These are phyloP conservation scores for Platycnemis pennipes DNA, from an alignment of 2,888 invertebrate genomes.

Conservation along the genomic window DNA sequence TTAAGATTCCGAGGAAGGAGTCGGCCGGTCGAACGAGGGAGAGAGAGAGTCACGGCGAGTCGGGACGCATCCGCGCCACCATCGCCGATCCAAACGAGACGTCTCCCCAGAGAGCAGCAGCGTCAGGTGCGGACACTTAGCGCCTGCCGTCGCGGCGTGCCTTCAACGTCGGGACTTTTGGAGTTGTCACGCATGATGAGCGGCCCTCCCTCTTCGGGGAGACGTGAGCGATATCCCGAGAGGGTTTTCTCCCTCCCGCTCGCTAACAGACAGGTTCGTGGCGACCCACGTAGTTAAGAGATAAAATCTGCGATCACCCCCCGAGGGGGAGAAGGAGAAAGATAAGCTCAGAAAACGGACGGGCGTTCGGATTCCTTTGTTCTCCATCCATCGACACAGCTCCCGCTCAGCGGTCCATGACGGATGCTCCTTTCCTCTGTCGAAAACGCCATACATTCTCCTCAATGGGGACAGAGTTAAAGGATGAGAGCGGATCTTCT, in stretches of 20 bases:
- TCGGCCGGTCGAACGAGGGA: neutral
- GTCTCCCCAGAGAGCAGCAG: no score
- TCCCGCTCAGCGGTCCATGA: neutral
- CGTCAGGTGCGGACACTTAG: no score
- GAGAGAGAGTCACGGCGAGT: neutral
- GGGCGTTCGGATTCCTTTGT: slow-evolving; percentile 6
- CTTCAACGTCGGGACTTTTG: no score
- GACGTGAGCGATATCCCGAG: neutral
- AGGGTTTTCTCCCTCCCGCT: neutral
- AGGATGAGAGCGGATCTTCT: no score
- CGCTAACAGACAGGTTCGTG: neutral
- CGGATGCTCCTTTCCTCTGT: neutral
- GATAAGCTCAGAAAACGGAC: neutral
- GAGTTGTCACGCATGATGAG: no score
- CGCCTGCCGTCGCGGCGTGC: no score
- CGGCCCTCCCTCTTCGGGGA: neutral
- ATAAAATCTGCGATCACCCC: neutral
- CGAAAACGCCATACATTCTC: neutral
- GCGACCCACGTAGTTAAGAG: neutral
- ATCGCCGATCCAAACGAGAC: no score
- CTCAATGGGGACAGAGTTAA: neutral
- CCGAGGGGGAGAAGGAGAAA: neutral
- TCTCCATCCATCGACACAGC: neutral
- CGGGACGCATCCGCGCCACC: no score
- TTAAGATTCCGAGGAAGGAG: neutral